Conservation (phyloP, 2,797 vertebrate genomes). For the Dryobates pubescens region DNA sequence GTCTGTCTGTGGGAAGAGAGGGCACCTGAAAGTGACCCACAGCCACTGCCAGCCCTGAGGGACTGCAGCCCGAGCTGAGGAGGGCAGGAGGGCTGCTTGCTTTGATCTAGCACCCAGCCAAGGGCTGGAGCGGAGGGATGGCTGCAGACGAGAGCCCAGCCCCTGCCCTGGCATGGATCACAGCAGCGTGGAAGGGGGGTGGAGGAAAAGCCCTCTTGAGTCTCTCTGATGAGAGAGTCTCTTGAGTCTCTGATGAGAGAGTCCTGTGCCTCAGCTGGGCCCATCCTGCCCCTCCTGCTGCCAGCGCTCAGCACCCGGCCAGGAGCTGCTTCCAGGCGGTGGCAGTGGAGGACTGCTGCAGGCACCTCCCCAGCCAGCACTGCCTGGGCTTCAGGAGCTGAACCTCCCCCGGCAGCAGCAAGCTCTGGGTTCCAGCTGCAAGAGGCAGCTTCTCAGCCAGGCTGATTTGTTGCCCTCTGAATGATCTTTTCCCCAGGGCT, state of each 20-base stretch:
- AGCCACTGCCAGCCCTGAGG: neutral
- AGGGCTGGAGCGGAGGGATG: neutral
- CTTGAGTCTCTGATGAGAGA: neutral
- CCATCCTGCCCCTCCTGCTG: neutral
- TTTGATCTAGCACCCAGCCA: neutral
- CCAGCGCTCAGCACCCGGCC: neutral
- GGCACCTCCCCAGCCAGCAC: rapidly evolving
- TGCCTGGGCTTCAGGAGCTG: rapidly evolving
- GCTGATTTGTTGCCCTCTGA: neutral
- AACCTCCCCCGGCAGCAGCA: neutral
- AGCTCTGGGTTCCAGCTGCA: neutral
- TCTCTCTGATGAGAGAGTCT: neutral
- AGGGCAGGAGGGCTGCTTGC: neutral
- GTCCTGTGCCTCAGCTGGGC: neutral
- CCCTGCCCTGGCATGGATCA: neutral
- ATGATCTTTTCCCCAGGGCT: neutral
- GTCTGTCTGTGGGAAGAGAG: neutral
- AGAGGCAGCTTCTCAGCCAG: neutral
- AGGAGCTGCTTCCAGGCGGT: constrained; percentile 43
- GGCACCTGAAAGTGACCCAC: neutral
- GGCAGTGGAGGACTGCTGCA: constrained; percentile 48
- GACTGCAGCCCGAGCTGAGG: neutral
- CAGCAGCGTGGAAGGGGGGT: neutral
- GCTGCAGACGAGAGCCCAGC: neutral
- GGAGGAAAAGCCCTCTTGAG: neutral